Evolutionary conservation across 1,140 invertebrate genomes (phyloP).

Genomic region (Saxidomus purpurata): DNA sequence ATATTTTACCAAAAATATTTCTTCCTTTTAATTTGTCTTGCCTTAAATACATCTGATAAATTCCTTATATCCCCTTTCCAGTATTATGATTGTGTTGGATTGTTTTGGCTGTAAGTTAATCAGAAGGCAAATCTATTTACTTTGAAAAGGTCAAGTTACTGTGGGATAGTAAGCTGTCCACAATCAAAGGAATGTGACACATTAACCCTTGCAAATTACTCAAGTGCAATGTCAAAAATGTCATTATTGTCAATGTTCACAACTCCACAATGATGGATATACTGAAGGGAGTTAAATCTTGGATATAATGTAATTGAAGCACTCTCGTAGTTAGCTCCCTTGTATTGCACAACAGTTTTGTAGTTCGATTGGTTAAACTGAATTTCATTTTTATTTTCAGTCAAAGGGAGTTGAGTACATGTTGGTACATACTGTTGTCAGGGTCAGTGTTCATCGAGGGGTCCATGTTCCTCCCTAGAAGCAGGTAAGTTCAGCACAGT

Average conservation of each 20-base stretch:
- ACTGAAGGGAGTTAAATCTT: neutral
- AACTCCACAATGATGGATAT: slow-evolving; percentile 1
- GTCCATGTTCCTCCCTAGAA: slow-evolving; percentile 94
- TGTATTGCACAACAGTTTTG: too few relatives aligned
- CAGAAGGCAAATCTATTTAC: neutral
- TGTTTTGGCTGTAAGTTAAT: too few relatives aligned
- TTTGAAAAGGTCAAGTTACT: neutral
- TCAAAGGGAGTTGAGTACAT: slow-evolving; percentile 92
- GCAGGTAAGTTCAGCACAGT: slow-evolving; percentile 89
- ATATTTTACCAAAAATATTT: too few relatives aligned
- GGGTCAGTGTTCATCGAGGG: slow-evolving; percentile 96
- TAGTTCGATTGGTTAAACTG: too few relatives aligned
- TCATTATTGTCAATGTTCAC: neutral
- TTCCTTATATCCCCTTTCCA: too few relatives aligned
- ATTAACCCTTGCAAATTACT: slow-evolving; percentile 21
- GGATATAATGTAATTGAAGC: neutral
- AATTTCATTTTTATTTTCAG: slow-evolving; percentile 87
- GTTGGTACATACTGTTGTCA: slow-evolving; percentile 94
- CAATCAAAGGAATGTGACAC: neutral
- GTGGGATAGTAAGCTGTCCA: neutral
- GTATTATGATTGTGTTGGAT: too few relatives aligned
- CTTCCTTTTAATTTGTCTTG: too few relatives aligned
- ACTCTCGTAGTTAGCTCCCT: neutral
- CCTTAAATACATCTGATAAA: too few relatives aligned
- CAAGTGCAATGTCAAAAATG: slow-evolving; percentile 26